A percentile compares a stretch with the other conserved stretches of the same genome.
phyloP scores from a whole-genome alignment of 2,113 vertebrate species.

The Vulpes ferrilata region DNA sequence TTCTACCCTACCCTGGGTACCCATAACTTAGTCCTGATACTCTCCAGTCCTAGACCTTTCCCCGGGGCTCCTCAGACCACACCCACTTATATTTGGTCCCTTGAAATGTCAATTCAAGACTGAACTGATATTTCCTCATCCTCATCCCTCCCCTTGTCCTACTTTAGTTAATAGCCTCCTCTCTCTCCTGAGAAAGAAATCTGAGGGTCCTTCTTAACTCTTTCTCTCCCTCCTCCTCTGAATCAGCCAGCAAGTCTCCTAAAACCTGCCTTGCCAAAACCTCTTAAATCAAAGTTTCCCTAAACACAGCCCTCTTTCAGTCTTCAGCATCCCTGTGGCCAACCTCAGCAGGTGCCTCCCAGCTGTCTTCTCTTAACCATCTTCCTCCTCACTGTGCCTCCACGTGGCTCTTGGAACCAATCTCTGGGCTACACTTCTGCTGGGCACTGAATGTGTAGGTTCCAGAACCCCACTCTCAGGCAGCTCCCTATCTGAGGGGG shows the following conservation, averaged over 20 bases:
- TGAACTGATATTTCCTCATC: neutral
- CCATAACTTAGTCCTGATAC: neutral
- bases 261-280: neutral
- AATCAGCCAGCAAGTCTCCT: neutral
- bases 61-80: neutral
- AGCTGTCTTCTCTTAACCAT: neutral
- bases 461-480: neutral
- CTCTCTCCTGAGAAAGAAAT: neutral
- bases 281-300: neutral
- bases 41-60: neutral
- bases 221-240: neutral
- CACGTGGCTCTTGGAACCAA: neutral
- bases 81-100: neutral
- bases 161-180: neutral
- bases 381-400: neutral
- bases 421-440: neutral
- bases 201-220: neutral
- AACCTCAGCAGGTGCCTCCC: neutral
- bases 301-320: neutral
- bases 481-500: neutral
- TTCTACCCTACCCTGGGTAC: neutral
- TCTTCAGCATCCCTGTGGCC: neutral
- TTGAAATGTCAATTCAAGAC: neutral
- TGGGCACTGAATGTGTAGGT: neutral
- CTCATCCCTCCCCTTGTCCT: neutral